These are phyloP conservation scores for Gavia stellata DNA, from an alignment of 2,113 vertebrate species.

Conservation along the genomic window DNA sequence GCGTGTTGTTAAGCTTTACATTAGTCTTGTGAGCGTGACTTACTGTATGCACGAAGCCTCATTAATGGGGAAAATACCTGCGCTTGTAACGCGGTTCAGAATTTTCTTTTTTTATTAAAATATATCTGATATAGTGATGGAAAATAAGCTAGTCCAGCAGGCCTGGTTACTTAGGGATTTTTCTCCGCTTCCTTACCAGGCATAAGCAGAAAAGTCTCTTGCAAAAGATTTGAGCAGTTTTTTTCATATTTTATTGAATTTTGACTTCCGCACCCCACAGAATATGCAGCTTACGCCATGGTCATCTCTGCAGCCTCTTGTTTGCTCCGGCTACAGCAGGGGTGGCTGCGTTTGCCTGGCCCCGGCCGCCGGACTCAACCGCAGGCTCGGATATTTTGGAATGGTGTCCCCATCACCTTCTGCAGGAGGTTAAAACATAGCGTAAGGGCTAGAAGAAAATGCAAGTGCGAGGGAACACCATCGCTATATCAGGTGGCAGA, in stretches of 20 bases:
- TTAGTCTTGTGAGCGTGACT: not conserved
- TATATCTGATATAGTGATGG: not conserved
- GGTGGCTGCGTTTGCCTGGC: not conserved
- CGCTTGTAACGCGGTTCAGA: accelerated
- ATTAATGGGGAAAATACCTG: not conserved
- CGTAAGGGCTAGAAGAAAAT: not conserved
- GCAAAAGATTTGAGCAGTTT: not conserved
- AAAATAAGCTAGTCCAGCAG: not conserved
- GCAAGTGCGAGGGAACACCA: accelerated
- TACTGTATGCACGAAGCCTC: not conserved
- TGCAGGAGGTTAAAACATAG: not conserved
- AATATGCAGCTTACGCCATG: accelerated
- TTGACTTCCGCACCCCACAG: not conserved
- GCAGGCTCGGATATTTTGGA: not conserved
- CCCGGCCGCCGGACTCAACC: accelerated
- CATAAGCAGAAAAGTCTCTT: not conserved
- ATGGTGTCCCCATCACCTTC: not conserved
- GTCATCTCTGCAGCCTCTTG: not conserved
- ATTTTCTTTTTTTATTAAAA: not conserved
- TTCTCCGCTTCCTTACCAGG: not conserved
- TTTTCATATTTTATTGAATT: not conserved
- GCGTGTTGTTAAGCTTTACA: not conserved
- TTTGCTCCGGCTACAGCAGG: not conserved
- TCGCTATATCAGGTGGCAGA: not conserved
- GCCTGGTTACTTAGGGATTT: not conserved